A percentile compares a stretch with the other conserved stretches of the same genome.
Evolutionary conservation across 2,888 invertebrate species (phyloP).

Genomic region (Noctua janthe): DNA sequence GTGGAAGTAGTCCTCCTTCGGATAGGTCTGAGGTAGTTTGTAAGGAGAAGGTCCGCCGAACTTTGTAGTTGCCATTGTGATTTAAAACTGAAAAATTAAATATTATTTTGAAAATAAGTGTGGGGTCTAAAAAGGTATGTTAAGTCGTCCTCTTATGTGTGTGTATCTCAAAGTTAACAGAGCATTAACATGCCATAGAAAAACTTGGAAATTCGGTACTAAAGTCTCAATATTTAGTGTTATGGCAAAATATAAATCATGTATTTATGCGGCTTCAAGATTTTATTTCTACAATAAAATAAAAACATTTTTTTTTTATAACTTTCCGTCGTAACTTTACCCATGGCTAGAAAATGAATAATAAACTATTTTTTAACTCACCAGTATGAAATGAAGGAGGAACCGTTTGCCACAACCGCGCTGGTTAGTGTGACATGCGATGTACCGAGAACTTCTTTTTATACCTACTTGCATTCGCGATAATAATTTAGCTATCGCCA

Average conservation of each 20-base stretch:
- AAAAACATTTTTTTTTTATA: neutral
- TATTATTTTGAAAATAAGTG: neutral
- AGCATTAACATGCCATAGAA: neutral
- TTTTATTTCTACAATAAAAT: no score
- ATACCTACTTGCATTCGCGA: constrained; percentile 30
- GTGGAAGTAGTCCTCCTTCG: constrained; percentile 85
- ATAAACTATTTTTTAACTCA: constrained; percentile 21
- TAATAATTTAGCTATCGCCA: constrained; percentile 20
- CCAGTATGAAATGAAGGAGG: constrained; percentile 19
- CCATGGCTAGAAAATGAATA: neutral
- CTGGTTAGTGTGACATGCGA: constrained; percentile 23
- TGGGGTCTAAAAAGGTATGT: neutral
- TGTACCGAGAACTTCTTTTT: constrained; percentile 22
- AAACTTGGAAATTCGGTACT: neutral
- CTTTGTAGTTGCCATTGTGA: constrained; percentile 87
- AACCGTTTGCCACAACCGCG: constrained; percentile 24
- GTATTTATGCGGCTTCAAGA: no score
- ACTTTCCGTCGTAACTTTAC: neutral
- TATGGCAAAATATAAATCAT: no score
- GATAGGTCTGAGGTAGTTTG: constrained; percentile 74
- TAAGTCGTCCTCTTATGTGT: neutral
- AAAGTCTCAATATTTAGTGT: neutral
- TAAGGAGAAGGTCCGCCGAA: constrained; percentile 89
- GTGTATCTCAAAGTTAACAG: neutral
- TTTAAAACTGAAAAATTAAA: constrained; percentile 33